Conservation (phyloP, 2,888 invertebrate genomes). For the Sclerodermus sp. region DNA sequence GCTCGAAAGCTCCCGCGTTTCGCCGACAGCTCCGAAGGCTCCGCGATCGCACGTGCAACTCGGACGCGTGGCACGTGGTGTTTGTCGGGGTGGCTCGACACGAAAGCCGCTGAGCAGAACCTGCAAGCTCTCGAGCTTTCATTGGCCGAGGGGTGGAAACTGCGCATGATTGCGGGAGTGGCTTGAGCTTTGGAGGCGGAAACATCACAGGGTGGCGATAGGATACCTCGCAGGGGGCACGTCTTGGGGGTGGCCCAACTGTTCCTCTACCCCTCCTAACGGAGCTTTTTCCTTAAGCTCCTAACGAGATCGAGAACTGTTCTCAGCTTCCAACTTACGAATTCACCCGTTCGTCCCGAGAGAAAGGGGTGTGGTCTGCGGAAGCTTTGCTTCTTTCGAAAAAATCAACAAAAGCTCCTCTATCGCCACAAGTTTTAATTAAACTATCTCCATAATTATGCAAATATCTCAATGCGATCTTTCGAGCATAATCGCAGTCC, state of each 20-base stretch:
- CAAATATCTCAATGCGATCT: too few species aligned
- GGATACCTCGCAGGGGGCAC: slow-evolving; percentile 43
- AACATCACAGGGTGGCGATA: slow-evolving; percentile 48
- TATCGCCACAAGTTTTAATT: too few species aligned
- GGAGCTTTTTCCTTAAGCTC: slow-evolving; percentile 36
- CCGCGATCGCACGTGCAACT: slow-evolving; percentile 50
- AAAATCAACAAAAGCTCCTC: too few species aligned
- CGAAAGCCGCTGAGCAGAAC: slow-evolving; percentile 42
- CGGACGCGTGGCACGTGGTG: slow-evolving; percentile 56
- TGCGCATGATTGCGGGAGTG: slow-evolving; percentile 55
- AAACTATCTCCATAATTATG: too few species aligned
- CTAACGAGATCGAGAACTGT: slow-evolving; percentile 29
- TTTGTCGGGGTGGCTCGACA: slow-evolving; percentile 48
- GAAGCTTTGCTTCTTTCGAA: too few species aligned
- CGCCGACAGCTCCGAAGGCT: slow-evolving; percentile 31
- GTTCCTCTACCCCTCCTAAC: slow-evolving; percentile 19
- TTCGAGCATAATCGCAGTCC: too few species aligned
- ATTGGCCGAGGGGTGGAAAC: slow-evolving; percentile 53
- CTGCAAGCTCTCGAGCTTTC: slow-evolving; percentile 44
- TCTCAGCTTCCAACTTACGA: too few species aligned
- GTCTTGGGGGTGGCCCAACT: slow-evolving; percentile 45
- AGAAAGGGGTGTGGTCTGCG: too few species aligned
- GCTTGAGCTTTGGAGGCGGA: slow-evolving; percentile 47
- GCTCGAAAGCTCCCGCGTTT: slow-evolving; percentile 16
- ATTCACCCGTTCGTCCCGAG: too few species aligned